Evolutionary conservation across 2,797 vertebrate genomes (phyloP).

Genomic region (Vireo griseus): DNA sequence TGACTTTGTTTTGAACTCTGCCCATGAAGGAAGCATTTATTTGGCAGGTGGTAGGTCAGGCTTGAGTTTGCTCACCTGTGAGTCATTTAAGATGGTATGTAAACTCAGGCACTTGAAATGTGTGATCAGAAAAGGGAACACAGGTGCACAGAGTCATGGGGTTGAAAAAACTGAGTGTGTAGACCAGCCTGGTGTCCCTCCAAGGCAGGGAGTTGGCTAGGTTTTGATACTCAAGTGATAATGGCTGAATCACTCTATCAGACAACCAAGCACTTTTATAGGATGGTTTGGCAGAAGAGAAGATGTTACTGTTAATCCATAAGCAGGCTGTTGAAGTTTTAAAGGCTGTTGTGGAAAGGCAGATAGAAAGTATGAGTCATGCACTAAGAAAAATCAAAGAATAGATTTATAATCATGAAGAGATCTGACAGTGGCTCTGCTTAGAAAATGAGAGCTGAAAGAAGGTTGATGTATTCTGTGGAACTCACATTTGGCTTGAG

Average conservation of each 20-base stretch:
- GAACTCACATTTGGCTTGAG: neutral
- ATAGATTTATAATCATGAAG: neutral
- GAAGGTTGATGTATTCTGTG: neutral
- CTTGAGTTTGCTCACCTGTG: neutral
- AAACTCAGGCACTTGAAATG: neutral
- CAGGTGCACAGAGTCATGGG: neutral
- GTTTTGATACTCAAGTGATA: constrained; percentile 26
- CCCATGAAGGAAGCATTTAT: neutral
- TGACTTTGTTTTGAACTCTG: neutral
- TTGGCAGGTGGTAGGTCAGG: neutral
- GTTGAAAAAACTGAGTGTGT: neutral
- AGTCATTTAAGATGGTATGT: neutral
- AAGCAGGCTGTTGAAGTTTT: constrained; percentile 2
- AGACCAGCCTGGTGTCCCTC: neutral
- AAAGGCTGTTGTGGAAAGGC: neutral
- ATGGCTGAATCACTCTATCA: constrained; percentile 30
- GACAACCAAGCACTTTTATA: neutral
- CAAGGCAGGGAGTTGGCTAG: neutral
- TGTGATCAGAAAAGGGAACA: neutral
- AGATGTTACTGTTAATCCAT: neutral
- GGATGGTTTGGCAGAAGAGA: constrained; percentile 15
- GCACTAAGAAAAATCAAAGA: neutral
- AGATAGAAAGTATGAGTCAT: neutral
- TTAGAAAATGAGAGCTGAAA: neutral
- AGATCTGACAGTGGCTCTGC: neutral